Evolutionary conservation across 2,113 vertebrate genomes (phyloP).

Genomic region (Gallinago paraguaiae): DNA sequence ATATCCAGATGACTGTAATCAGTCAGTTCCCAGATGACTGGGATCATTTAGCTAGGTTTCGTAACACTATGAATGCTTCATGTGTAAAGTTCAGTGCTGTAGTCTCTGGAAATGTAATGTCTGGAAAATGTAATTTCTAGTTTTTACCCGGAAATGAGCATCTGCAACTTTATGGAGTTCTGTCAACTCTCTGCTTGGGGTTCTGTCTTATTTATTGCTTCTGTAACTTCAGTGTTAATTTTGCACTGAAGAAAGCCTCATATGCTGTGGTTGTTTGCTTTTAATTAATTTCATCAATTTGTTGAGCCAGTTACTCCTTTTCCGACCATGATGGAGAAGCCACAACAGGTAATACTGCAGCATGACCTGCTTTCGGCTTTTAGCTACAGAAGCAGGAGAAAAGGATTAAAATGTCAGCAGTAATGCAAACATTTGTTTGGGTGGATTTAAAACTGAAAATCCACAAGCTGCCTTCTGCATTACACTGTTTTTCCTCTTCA

Average conservation of each 20-base stretch:
- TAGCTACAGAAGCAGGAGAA: not conserved
- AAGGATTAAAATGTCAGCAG: not conserved
- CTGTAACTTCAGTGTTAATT: not conserved
- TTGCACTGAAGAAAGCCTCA: not conserved
- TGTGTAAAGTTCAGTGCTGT: not conserved
- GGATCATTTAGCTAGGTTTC: not conserved
- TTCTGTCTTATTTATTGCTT: not conserved
- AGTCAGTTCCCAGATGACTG: not conserved
- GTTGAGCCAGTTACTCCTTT: constrained; percentile 31
- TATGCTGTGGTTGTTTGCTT: not conserved
- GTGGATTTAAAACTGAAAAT: not conserved
- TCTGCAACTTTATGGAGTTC: not conserved
- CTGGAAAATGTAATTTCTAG: not conserved
- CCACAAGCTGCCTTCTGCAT: not conserved
- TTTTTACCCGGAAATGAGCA: not conserved
- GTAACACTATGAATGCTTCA: not conserved
- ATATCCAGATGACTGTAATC: not conserved
- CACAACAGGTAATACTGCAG: constrained; percentile 8
- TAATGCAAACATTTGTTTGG: not conserved
- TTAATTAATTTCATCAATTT: constrained; percentile 44
- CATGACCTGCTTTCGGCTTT: constrained; percentile 41
- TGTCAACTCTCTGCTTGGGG: not conserved
- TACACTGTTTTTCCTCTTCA: not conserved
- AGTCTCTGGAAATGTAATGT: not conserved
- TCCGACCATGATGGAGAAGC: not conserved